Conservation (phyloP, 2,888 invertebrate species). For the Metellina segmentata region DNA sequence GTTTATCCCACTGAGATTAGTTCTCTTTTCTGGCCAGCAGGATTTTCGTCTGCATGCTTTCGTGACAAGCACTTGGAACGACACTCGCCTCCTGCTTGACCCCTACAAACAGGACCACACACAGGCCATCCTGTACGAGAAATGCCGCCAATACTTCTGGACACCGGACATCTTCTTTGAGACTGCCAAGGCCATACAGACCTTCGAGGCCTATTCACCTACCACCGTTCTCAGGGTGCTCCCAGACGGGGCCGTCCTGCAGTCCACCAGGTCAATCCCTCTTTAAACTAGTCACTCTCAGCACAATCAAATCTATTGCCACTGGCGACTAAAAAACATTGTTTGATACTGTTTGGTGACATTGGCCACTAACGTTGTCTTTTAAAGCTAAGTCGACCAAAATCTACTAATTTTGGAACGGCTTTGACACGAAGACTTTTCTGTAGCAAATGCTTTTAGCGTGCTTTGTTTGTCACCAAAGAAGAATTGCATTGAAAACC, state of each 20-base stretch:
- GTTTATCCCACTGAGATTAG: not conserved
- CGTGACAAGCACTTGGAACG: slow-evolving; percentile 48
- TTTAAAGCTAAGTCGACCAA: too few species aligned
- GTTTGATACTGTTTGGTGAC: too few species aligned
- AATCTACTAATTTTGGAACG: too few species aligned
- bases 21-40: not conserved
- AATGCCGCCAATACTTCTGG: slow-evolving; percentile 50
- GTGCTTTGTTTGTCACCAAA: too few species aligned
- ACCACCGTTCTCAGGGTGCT: slow-evolving; percentile 38
- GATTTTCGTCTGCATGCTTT: slow-evolving; percentile 59
- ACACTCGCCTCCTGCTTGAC: slow-evolving; percentile 18
- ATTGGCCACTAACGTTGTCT: too few species aligned
- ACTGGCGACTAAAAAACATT: too few species aligned
- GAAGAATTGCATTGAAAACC: too few species aligned
- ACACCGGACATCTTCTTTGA: slow-evolving; percentile 60
- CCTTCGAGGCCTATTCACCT: slow-evolving; percentile 23
- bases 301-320: too few species aligned
- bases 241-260: slow-evolving; percentile 38
- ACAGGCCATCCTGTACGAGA: slow-evolving; percentile 5
- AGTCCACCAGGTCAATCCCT: slow-evolving; percentile 37
- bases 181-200: slow-evolving; percentile 42
- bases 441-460: too few species aligned
- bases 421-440: too few species aligned
- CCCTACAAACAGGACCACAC: not conserved
- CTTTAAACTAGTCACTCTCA: too few species aligned